phyloP scores from a whole-genome alignment of 2,888 invertebrate species.

The Drosophila kambysellisi region DNA sequence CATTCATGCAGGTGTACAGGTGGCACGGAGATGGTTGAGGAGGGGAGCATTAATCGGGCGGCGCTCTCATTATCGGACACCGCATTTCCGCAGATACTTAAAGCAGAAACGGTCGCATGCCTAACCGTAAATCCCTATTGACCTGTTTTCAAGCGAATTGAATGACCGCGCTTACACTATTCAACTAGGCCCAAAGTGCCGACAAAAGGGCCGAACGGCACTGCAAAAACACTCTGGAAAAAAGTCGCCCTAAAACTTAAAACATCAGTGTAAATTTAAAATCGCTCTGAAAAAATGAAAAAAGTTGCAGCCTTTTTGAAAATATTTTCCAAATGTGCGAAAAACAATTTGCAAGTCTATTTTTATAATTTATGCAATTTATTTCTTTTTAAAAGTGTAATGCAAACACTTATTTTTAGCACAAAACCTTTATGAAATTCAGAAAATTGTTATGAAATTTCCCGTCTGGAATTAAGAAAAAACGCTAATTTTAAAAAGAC shows the following conservation, averaged over 20 bases:
- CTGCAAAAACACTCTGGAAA: neutral
- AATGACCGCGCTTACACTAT: conserved; percentile 26
- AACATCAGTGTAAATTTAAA: neutral
- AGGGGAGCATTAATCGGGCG: conserved; percentile 46
- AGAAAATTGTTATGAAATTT: neutral
- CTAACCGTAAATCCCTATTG: conserved; percentile 77
- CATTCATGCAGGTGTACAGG: conserved; percentile 37
- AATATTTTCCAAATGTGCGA: neutral
- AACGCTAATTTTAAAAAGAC: neutral
- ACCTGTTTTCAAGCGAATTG: conserved; percentile 58
- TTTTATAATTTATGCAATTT: neutral
- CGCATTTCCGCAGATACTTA: conserved; percentile 73
- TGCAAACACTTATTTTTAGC: neutral
- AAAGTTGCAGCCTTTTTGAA: neutral
- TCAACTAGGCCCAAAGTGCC: conserved; percentile 27
- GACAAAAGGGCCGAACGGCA: conserved; percentile 2
- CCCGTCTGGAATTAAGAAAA: neutral
- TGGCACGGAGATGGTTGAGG: neutral
- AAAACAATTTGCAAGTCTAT: neutral
- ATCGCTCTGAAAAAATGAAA: neutral
- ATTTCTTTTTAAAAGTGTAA: neutral
- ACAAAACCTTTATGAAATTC: neutral
- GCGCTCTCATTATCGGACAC: conserved; percentile 51
- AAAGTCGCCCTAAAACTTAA: neutral
- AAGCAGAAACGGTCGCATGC: conserved; percentile 40